These are phyloP conservation scores for Belonocnema kinseyi DNA, from an alignment of 1,140 invertebrate species.

Conservation along the genomic window DNA sequence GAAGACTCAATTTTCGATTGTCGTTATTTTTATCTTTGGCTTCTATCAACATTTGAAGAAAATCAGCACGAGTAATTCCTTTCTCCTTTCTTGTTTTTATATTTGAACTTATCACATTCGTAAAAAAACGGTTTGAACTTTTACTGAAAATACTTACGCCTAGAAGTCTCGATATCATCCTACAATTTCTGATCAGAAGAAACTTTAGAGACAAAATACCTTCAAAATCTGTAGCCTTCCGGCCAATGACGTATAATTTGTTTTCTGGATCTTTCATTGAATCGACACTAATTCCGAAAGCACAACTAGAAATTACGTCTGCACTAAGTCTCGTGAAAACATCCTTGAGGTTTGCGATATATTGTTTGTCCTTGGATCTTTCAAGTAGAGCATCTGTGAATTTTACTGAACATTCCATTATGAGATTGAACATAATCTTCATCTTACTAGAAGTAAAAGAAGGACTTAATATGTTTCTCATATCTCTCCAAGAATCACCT, in stretches of 20 bases:
- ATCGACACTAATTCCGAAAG: constrained; percentile 74
- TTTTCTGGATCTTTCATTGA: constrained; percentile 69
- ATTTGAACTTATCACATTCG: background rate
- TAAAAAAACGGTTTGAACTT: background rate
- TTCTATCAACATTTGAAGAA: background rate
- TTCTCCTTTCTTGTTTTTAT: background rate
- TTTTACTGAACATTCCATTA: background rate
- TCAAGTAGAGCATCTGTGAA: background rate
- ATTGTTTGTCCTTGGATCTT: constrained; percentile 15
- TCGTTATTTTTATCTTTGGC: background rate
- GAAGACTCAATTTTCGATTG: constrained; percentile 14
- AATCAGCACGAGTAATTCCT: background rate
- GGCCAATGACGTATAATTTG: constrained; percentile 70
- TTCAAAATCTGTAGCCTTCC: constrained; percentile 60
- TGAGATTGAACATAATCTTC: constrained; percentile 71
- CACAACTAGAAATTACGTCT: constrained; percentile 60
- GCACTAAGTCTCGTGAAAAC: constrained; percentile 60
- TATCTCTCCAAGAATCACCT: constrained; percentile 76
- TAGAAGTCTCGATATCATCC: constrained; percentile 10
- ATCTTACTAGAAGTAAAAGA: constrained; percentile 76
- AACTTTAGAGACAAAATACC: constrained; percentile 45
- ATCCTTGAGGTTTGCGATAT: constrained; percentile 62
- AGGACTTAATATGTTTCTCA: constrained; percentile 76
- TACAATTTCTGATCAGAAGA: constrained; percentile 34
- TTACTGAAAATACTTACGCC: background rate